Evolutionary conservation across 2,888 invertebrate species (phyloP).

Genomic region (Lasioglossum figueresi): DNA sequence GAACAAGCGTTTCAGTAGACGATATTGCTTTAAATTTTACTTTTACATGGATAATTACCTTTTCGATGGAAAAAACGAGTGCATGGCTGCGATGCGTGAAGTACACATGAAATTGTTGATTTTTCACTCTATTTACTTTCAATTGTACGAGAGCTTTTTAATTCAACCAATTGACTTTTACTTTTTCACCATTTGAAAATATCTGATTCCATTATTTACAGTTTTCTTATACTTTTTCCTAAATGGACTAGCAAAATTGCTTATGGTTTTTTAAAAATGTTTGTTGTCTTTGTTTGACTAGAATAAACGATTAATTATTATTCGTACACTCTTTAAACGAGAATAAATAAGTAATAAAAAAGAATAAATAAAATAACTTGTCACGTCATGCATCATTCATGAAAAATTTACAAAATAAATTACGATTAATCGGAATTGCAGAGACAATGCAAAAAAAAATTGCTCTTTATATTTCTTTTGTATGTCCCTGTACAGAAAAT

Average conservation of each 20-base stretch:
- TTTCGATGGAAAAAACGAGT: background rate
- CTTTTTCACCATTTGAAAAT: background rate
- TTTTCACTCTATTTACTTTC: background rate
- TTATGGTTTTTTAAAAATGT: background rate
- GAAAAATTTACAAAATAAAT: no score
- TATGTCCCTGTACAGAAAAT: no score
- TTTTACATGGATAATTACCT: background rate
- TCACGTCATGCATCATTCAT: no score
- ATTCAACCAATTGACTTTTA: background rate
- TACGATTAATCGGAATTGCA: no score
- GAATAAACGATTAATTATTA: background rate
- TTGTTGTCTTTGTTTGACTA: background rate
- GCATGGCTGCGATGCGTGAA: background rate
- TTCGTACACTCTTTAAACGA: background rate
- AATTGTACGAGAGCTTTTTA: background rate
- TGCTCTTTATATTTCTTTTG: no score
- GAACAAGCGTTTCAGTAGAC: background rate
- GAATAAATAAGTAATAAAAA: no score
- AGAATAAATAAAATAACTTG: no score
- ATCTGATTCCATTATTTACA: background rate
- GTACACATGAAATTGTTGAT: background rate
- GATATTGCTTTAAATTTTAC: conserved; percentile 25
- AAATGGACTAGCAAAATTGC: background rate
- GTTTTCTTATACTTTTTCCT: background rate
- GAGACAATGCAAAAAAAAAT: no score